These are phyloP conservation scores for Stegostoma tigrinum DNA, from an alignment of 2,113 vertebrate genomes.

Conservation along the genomic window DNA sequence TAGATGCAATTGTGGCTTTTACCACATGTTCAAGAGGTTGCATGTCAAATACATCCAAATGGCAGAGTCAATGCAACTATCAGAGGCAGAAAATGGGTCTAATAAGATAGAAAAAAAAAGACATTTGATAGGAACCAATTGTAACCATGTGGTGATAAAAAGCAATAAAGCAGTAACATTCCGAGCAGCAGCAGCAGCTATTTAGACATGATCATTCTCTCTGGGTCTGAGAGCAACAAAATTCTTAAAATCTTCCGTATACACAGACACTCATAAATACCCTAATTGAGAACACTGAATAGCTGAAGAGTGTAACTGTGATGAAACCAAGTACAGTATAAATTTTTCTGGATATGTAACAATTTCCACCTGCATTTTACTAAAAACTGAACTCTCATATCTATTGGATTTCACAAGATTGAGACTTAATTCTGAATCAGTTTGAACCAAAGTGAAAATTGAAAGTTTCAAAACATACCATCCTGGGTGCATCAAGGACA, in stretches of 20 bases:
- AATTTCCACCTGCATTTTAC: not conserved
- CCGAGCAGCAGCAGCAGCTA: not conserved
- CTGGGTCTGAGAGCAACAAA: not conserved
- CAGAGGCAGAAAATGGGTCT: constrained; percentile 58
- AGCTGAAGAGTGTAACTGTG: not conserved
- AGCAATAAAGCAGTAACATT: constrained; percentile 41
- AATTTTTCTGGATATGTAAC: not conserved
- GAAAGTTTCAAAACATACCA: not conserved
- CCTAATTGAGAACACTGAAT: not conserved
- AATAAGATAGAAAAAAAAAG: constrained; percentile 42
- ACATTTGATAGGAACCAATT: constrained; percentile 10
- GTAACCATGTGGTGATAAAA: not conserved
- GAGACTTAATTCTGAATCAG: not conserved
- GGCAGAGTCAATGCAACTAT: constrained; percentile 58
- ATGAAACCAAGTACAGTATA: not conserved
- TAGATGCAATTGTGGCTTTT: constrained; percentile 51
- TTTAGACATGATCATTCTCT: not conserved
- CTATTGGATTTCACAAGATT: not conserved
- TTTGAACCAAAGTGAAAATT: not conserved
- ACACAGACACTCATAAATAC: not conserved
- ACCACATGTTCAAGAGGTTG: constrained; percentile 62
- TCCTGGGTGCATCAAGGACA: not conserved
- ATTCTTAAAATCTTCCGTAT: not conserved
- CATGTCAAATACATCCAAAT: constrained; percentile 62
- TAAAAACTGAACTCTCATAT: not conserved